Conservation (phyloP, 1,140 invertebrate species). For the Drosophila paulistorum region DNA sequence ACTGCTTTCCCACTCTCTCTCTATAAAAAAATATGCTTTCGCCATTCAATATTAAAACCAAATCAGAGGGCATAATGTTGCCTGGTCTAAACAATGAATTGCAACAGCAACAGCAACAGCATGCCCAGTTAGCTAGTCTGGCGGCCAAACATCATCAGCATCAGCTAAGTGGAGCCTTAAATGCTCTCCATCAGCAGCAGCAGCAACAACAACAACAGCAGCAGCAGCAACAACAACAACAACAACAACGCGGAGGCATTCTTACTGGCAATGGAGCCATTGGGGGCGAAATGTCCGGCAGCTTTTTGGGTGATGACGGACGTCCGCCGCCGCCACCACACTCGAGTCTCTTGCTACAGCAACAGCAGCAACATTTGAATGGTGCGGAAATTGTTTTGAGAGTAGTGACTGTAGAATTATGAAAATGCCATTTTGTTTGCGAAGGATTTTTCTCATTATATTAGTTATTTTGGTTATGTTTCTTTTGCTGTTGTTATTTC, state of each 20-base stretch:
- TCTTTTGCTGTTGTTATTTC: constrained; percentile 25
- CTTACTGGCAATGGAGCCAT: constrained; percentile 72
- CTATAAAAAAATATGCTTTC: constrained; percentile 31
- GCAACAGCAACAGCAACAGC: constrained; percentile 60
- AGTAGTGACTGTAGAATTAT: constrained; percentile 11
- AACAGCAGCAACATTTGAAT: constrained; percentile 84
- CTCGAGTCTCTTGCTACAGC: constrained; percentile 91
- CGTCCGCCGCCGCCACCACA: constrained; percentile 87
- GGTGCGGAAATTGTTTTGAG: constrained; percentile 83
- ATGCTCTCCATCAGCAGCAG: constrained; percentile 66
- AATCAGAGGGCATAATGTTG: constrained; percentile 73
- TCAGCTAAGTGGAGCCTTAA: constrained; percentile 68
- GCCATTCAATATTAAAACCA: constrained; percentile 15
- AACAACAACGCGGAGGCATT: constrained; percentile 35
- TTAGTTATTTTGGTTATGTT: constrained; percentile 22
- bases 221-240: constrained; percentile 31
- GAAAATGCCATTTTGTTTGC: background rate
- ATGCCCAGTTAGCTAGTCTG: constrained; percentile 51
- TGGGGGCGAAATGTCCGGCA: constrained; percentile 54
- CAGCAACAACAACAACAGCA: constrained; percentile 52
- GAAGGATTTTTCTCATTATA: constrained; percentile 22
- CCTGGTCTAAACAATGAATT: constrained; percentile 65
- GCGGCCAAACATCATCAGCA: constrained; percentile 78
- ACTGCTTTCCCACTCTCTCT: background rate
- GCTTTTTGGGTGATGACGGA: constrained; percentile 85